Evolutionary conservation across 2,888 invertebrate genomes (phyloP), one percentile per base, ranked within the genome.

Genomic region (Alcis repandata): DNA sequence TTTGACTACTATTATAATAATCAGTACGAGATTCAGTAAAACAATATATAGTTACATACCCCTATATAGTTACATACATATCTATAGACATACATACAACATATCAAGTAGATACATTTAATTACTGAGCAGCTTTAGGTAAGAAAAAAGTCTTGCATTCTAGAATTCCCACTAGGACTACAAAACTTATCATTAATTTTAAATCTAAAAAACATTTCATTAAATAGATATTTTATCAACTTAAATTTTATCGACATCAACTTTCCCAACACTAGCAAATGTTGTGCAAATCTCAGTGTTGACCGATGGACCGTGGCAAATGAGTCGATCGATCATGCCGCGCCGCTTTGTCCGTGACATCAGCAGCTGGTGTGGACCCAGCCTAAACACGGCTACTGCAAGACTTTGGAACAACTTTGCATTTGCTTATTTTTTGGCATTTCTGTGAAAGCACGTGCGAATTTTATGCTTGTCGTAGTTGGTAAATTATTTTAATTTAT

Each of bases 231-330:
- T 13, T 19, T 41, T 41, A 19, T 9, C 41, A n/a, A 9, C n/a
- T 15, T 8, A 1, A 49, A 32, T 22, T 52, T 48, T 59, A 56
- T 73, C 72, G 69, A 74, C 72, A 76, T 76, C 73, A 74, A 77
- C 68, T 68, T 9, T 63, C 54, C 17, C 79, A 75, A 69, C 80
- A 73, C 85, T 82, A 74, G 38, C 43, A 63, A 76, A 79, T 79
- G 80, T 87, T 88, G 87, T 85, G 88, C 89, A 88, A 90, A 89
- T 85, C 88, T 83, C 80, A 71, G 64, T 76, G 82, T 83, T 91
- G 91, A 89, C 91, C 90, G 88, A 87, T 87, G 85, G 82, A 84
- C 91, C 92, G 88, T 91, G 85, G 79, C 82, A 84, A 91, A 92
- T 89, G 83, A 83, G 68, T 78, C 84, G 82, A 92, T 93, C 91